Evolutionary conservation across 2,113 vertebrate species (phyloP), one percentile per base, ranked within the genome.

Genomic region (Chlorocebus sabaeus): DNA sequence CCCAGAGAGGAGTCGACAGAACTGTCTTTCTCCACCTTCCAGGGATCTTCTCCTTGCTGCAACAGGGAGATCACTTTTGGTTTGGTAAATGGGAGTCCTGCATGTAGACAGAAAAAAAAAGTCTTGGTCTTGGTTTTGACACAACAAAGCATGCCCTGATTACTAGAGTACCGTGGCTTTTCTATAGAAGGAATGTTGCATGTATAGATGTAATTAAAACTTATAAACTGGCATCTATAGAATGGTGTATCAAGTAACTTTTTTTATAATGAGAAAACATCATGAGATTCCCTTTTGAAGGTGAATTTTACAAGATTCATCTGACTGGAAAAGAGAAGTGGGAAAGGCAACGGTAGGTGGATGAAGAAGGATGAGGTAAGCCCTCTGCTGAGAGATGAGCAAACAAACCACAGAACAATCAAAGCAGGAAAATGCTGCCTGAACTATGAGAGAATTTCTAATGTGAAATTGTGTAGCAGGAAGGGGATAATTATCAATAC

Each of bases 41-140:
- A 98, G 38, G 97, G 97, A 16, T 95, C 97, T 90, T 97, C 96
- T 93, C 98, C 97, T 93, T 88, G 93, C 89, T 98, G 96, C 92
- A 98, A 72, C 70, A 98, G 95, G 87, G 96, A 97, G 80, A 98
- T 98, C 89, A 98, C 96, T 67, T 89, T 91, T 11, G 98, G 98
- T 92, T 97, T 98, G 87, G 97, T 93, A 93, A 95, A 89, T 12
- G 55, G 92, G 76, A 96, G 61, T 81, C 97, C 97, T 97, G 92
- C 64, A 97, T 59, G 45, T 0, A 96, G 70, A 72, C n/a, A 45
- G 43, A 38, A 64, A 88, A 88, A 23, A 45, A n/a, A 76, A 55
- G 4, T 45, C 57, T 73, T 85, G 13, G 88, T 70, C 67, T 86
- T 86, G 55, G 20, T 30, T 76, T 90, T 73, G 76, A 87, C 5